A percentile compares a stretch with the other conserved stretches of the same genome.
Conservation (phyloP, 2,888 invertebrate genomes). For the Phortica magna region DNA sequence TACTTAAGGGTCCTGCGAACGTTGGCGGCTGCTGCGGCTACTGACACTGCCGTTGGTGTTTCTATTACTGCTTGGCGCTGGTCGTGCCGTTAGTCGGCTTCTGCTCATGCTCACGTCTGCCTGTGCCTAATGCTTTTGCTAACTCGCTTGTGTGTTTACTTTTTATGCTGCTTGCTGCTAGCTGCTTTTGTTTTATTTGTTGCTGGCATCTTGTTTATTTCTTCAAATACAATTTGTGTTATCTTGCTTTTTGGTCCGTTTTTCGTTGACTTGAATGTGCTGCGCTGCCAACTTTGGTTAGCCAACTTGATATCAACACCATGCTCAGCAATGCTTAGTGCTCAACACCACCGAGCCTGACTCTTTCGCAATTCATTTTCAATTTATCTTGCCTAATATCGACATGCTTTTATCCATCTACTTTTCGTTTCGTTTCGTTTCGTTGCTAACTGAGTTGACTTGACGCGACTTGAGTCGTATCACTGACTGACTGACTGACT, state of each 20-base stretch:
- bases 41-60: background rate
- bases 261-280: background rate
- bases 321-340: background rate
- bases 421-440: background rate
- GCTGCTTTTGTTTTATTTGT: slow-evolving; percentile 38
- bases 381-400: slow-evolving; percentile 73
- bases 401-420: slow-evolving; percentile 57
- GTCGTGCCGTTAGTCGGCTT: background rate
- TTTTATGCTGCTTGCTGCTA: too few species aligned
- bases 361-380: slow-evolving; percentile 67
- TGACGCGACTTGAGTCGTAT: background rate
- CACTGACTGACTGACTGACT: background rate
- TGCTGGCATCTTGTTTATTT: background rate
- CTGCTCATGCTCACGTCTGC: slow-evolving; percentile 34
- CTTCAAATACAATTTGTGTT: background rate
- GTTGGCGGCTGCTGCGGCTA: background rate
- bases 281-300: slow-evolving; percentile 1
- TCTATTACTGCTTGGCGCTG: too few species aligned
- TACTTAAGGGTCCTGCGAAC: too few species aligned
- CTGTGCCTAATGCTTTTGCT: slow-evolving; percentile 62
- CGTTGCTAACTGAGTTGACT: background rate
- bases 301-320: background rate
- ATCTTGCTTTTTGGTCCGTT: slow-evolving; percentile 28
- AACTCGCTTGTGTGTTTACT: background rate
- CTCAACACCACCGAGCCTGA: background rate